A percentile compares a stretch with the other conserved stretches of the same genome.
phyloP scores from a whole-genome alignment of 2,888 invertebrate species.

The Ennomos quercinarius region DNA sequence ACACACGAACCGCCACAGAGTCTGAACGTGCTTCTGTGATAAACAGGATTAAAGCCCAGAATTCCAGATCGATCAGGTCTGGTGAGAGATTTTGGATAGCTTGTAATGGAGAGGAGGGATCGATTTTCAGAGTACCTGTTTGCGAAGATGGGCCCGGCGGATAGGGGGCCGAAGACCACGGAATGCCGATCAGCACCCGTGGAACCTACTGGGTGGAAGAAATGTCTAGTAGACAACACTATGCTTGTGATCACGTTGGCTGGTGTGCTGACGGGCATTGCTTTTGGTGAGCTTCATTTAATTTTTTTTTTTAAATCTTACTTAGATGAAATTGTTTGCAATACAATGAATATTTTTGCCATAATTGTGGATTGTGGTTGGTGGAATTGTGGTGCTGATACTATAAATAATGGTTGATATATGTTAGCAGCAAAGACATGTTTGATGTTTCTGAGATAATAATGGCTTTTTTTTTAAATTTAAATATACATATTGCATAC shows the following conservation, averaged over 20 bases:
- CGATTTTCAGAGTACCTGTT: conserved; percentile 92
- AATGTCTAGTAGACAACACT: conserved; percentile 91
- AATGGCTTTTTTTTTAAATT: no score
- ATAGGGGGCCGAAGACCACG: conserved; percentile 86
- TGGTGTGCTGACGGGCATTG: conserved; percentile 91
- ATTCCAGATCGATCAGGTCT: conserved; percentile 49
- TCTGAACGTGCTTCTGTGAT: not conserved
- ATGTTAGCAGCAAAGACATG: no score
- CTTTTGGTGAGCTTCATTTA: conserved; percentile 85
- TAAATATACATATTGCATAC: no score
- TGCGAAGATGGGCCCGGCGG: conserved; percentile 91
- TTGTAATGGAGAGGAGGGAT: conserved; percentile 87
- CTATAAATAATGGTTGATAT: no score
- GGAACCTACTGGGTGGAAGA: conserved; percentile 87
- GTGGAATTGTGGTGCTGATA: no score
- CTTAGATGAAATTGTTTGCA: no score
- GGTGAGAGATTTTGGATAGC: conserved; percentile 59
- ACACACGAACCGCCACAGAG: not conserved
- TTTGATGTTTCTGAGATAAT: no score
- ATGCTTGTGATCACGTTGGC: conserved; percentile 92
- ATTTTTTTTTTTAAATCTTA: not conserved
- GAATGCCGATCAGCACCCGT: conserved; percentile 87
- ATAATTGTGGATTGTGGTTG: no score
- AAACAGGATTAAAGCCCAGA: not conserved
- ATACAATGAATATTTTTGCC: no score